Evolutionary conservation across 1,140 invertebrate genomes (phyloP).

Genomic region (Drosophila seguyi): DNA sequence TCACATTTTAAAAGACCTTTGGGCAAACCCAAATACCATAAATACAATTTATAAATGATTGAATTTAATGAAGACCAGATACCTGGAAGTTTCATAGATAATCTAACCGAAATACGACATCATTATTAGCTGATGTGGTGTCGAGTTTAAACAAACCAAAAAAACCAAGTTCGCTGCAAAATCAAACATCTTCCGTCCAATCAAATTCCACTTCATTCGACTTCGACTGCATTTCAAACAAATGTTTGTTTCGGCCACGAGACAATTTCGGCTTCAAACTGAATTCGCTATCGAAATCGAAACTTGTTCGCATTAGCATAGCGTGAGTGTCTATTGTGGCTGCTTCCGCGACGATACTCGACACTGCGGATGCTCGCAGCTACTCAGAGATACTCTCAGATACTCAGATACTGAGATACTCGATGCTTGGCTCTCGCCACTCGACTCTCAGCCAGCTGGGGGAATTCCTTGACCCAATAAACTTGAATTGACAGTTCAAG

Average conservation of each 20-base stretch:
- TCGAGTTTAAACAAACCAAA: not conserved
- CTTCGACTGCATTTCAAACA: slow-evolving; percentile 75
- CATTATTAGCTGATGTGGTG: slow-evolving; percentile 18
- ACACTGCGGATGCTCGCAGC: slow-evolving; percentile 27
- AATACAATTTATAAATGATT: slow-evolving; percentile 15
- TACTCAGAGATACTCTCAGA: slow-evolving; percentile 18
- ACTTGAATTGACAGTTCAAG: slow-evolving; percentile 84
- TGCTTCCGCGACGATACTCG: slow-evolving; percentile 60
- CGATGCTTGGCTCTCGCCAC: slow-evolving; percentile 23
- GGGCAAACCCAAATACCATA: not conserved
- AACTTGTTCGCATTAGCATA: slow-evolving; percentile 67
- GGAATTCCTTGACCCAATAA: slow-evolving; percentile 83
- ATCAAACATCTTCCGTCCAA: slow-evolving; percentile 7
- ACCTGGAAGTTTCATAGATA: not conserved
- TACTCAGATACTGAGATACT: slow-evolving; percentile 28
- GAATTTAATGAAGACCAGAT: slow-evolving; percentile 4
- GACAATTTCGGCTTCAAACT: slow-evolving; percentile 37
- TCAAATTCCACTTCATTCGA: slow-evolving; percentile 39
- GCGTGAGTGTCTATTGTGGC: slow-evolving; percentile 39
- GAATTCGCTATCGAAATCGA: slow-evolving; percentile 54
- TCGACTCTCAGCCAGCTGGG: slow-evolving; percentile 45
- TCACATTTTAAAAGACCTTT: slow-evolving; percentile 11
- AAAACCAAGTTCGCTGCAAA: slow-evolving; percentile 2
- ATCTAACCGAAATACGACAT: slow-evolving; percentile 16
- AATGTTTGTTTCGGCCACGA: slow-evolving; percentile 68